Evolutionary conservation across 2,113 vertebrate genomes (phyloP).

Genomic region (human (Homo sapiens)): GRCh38 chr2:166923001-166923500

Average conservation of each 20-base stretch:
- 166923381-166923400: conserved; percentile 46
- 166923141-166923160: not conserved
- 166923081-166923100: not conserved
- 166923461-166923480: not conserved
- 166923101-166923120: not conserved
- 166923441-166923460: conserved; percentile 2
- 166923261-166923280: not conserved
- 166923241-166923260: not conserved
- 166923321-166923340: not conserved
- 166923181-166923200: conserved; percentile 11
- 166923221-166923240: conserved; percentile 24
- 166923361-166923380: conserved; percentile 51
- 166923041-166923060: not conserved
- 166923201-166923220: conserved; percentile 48
- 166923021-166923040: not conserved
- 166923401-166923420: conserved; percentile 49
- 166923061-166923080: not conserved
- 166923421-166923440: not conserved
- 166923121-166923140: conserved; percentile 4
- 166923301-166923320: not conserved
- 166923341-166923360: conserved; percentile 1
- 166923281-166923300: not conserved
- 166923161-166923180: conserved; percentile 17
- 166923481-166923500: conserved; percentile 32
- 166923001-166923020: not conserved